Conservation (phyloP, 2,113 vertebrate species). For the Sturnira hondurensis region DNA sequence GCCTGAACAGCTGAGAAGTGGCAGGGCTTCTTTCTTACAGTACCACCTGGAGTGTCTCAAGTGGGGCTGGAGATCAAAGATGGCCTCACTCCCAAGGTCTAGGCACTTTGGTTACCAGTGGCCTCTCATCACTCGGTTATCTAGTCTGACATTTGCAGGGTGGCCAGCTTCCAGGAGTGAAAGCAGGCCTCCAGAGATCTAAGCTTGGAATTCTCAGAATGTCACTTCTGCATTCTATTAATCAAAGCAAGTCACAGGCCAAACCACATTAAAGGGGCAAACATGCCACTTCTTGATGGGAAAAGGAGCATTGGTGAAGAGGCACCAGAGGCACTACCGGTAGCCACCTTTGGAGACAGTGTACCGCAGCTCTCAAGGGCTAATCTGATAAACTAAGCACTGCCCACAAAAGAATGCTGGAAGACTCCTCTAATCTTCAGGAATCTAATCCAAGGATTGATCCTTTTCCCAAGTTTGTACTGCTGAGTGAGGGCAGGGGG, state of each 20-base stretch:
- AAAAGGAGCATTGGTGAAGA: background rate
- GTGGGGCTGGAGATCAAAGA: background rate
- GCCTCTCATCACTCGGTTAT: background rate
- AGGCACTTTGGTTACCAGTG: background rate
- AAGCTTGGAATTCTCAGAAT: background rate
- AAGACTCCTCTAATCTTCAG: background rate
- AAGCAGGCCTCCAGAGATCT: background rate
- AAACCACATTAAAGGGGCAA: background rate
- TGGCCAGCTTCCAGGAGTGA: constrained; percentile 1
- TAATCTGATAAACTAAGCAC: background rate
- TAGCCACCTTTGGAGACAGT: background rate
- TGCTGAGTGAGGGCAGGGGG: background rate
- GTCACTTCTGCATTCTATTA: background rate
- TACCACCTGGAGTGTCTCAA: background rate
- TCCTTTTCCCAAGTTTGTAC: background rate
- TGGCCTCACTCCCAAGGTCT: background rate
- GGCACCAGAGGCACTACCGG: background rate
- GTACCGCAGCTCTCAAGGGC: background rate
- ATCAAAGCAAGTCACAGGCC: background rate
- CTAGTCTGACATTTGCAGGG: background rate
- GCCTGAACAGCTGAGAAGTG: background rate
- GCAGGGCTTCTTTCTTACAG: background rate
- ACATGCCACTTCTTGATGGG: background rate
- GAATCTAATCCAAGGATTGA: background rate
- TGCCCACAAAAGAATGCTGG: background rate